phyloP scores from a whole-genome alignment of 2,113 vertebrate species.

The Candoia aspera region DNA sequence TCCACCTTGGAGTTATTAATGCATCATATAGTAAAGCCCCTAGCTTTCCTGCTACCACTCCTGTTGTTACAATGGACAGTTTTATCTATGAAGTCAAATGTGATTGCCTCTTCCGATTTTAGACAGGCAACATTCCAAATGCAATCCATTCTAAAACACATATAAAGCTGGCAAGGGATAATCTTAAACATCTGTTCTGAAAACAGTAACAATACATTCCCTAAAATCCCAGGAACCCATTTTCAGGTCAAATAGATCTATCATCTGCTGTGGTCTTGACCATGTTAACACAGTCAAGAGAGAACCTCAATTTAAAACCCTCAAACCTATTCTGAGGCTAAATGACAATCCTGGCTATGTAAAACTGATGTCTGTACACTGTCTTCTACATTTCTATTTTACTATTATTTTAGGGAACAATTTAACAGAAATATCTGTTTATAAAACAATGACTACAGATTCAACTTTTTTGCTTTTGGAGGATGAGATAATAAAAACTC shows the following conservation, averaged over 20 bases:
- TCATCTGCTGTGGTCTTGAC: neutral
- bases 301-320: constrained; percentile 28
- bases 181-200: neutral
- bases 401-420: neutral
- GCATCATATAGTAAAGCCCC: neutral
- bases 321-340: constrained; percentile 3
- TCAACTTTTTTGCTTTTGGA: neutral
- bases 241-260: neutral
- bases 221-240: neutral
- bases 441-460: constrained; percentile 3
- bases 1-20: neutral
- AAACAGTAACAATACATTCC: neutral
- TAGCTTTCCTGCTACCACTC: neutral
- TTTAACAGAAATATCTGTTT: constrained; percentile 53
- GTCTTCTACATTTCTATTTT: neutral
- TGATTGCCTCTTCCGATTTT: neutral
- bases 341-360: neutral
- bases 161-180: neutral
- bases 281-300: neutral
- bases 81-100: neutral
- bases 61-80: neutral
- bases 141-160: neutral
- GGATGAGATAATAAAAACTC: constrained; percentile 23
- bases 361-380: neutral
- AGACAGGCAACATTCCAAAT: neutral